Evolutionary conservation across 1,140 invertebrate genomes (phyloP), one percentile per base, ranked within the genome.

Genomic region (Bombus sibiricus): DNA sequence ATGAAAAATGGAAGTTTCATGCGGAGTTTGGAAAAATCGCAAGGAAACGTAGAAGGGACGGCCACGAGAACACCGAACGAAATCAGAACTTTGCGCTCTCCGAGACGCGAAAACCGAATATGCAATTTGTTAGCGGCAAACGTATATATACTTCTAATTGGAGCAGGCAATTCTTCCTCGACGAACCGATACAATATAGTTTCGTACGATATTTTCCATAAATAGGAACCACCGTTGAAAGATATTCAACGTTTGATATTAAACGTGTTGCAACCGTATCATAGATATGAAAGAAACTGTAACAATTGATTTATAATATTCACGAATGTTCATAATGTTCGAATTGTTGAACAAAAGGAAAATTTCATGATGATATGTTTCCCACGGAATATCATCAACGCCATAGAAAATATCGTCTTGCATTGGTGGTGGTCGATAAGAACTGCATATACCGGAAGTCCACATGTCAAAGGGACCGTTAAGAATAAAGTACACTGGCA

Each of bases 41-140:
- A 18, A 22, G 9, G 34, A 22, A 57, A 57, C 8, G 15, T n/a
- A 79, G 28, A 68, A 85, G 43, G 71, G 22, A 12, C 43, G 71
- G 39, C 62, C 59, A 59, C 84, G 78, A 75, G 84, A 85, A 68
- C 71, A 74, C 34, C 34, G 43, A 80, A 79, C 28, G 41, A 43
- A 77, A 57, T 69, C 37, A 43, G 22, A 68, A 32, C 4, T 68
- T 68, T 6, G 13, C 37, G 32, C 39, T 41, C 18, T 34, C 34
- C 10, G n/a, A 69, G 66, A n/a, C 18, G 6, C 47, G 18, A 22
- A 53, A 53, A 53, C 47, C 47, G 47, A 53, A 22, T 37, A 10
- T 12, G 28, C 4, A 59, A 79, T 15, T 47, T 34, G 8, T 25
- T 47, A 22, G 10, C 62, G 43, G 59, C 12, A 15, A 41, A 28